Evolutionary conservation across 2,797 vertebrate genomes (phyloP), one percentile per base, ranked within the genome.

Genomic region (Acomys russatus): DNA sequence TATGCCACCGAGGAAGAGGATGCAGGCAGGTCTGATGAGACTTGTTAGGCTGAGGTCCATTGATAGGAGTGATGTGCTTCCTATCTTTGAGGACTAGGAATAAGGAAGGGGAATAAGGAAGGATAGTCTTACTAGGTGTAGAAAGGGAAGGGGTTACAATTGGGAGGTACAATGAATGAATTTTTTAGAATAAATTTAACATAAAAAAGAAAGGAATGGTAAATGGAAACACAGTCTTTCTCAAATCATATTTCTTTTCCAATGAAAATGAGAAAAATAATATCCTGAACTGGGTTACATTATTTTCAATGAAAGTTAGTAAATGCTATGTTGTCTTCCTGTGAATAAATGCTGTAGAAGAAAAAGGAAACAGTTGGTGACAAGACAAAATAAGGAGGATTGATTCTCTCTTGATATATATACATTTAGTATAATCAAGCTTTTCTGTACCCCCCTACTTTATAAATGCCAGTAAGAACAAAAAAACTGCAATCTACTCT

Each of bases 211-310:
- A 30, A 91, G 76, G 82, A 71, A 92, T 56, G 76, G 64, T 80
- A 96, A 94, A 93, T 93, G 94, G 88, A 94, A 92, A 95, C 80
- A 71, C 23, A 85, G 80, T 70, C n/a, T 85, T 77, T 44, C 33
- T 96, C 77, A 96, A 94, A 90, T 78, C 91, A 88, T 71, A 77
- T 94, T 66, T 91, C 71, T 90, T 96, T 96, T 97, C 56, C 76
- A 96, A 61, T 90, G 49, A 96, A 89, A 85, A 51, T 74, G 64
- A 95, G 89, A 97, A 95, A 98, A 96, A 95, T 88, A n/a, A 30
- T 91, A 96, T 95, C 77, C 9, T 3, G 90, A 90, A 90, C 30
- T 74, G 11, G 23, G 33, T 96, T 94, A 88, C 11, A 94, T 96
- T 90, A 91, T 66, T 85, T 92, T 92, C 78, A 91, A n/a, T 70